Evolutionary conservation across 2,797 vertebrate species (phyloP).

Genomic region (Capromys pilorides): DNA sequence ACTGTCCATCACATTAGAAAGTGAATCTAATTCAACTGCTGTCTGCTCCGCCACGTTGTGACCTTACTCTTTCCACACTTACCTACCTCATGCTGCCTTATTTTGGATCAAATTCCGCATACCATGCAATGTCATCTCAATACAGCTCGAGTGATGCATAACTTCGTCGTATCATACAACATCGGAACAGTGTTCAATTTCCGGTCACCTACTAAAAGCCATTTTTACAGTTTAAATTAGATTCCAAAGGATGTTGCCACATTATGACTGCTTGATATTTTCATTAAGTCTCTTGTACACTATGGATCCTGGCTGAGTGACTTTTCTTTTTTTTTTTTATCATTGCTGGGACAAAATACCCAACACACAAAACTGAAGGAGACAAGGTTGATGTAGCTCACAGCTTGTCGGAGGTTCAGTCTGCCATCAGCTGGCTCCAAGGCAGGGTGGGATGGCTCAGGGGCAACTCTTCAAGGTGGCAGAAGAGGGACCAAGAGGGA

Average conservation of each 20-base stretch:
- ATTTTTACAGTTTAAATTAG: not conserved
- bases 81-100: not conserved
- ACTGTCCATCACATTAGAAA: constrained; percentile 3
- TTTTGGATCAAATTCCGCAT: constrained; percentile 18
- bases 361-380: no score
- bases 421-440: no score
- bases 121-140: not conserved
- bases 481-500: no score
- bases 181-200: not conserved
- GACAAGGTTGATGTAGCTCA: no score
- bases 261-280: not conserved
- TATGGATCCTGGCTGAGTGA: not conserved
- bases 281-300: not conserved
- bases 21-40: constrained; percentile 7
- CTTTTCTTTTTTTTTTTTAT: no score
- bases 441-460: no score
- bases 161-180: constrained; percentile 8
- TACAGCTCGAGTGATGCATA: constrained; percentile 21
- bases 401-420: no score
- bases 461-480: no score
- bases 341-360: no score
- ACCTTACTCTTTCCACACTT: not conserved
- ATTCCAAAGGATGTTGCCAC: not conserved
- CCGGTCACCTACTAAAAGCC: not conserved
- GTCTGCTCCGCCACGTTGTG: not conserved